Base-by-base conservation (phyloP, 2,888 invertebrate species). In the Megaustenia siamemsis region DNA sequence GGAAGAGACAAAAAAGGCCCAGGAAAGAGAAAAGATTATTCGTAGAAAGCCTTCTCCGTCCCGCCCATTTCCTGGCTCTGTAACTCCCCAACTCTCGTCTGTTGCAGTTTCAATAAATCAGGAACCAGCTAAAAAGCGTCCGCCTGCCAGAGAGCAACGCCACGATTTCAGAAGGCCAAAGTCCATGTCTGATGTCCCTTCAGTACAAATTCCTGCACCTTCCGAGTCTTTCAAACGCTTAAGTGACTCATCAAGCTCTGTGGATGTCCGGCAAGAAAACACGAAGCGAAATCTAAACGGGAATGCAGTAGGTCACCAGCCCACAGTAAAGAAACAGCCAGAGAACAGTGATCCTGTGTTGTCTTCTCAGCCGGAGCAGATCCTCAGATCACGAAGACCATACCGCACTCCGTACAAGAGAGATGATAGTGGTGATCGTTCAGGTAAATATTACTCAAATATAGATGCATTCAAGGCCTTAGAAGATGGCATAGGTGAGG, bases 41-140 rank as follows among this genome's bases (percentile, higher is more conserved):
- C 75, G 84, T 8, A 83, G 89, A 8, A 86, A 87, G 84, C 76
- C 85, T 5, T 90, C 91, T 24, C 90, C 90, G 12, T 84, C 86
- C 6, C 88, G 88, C 40, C 60, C 78, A 21, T 85, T 87, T 43
- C 77, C 85, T 12, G 86, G 88, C 12, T 88, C 89, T 2, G 86
- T 87, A 3, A 88, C 90, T 21, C 90, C 91, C 4, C 80, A 89
- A 43, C 86, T 90, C 45, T 91, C 92, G 4, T 91, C 92, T 8
- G 88, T 78, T 24, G 21, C 78, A 12, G 83, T 83, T 24, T 83
- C 83, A 18, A 63, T 76, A 1, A 38, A 12, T 35, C 83, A 71
- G 68, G 83, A 83, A 40, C 21, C n/a, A n/a, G 4, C 24, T 21
- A 53, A 45, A 45, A 76, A 77, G n/a, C 77, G 35, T 18, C 60